Evolutionary conservation across 1,140 invertebrate genomes (phyloP), one percentile per base, ranked within the genome.

Genomic region (Cyclina sinensis): DNA sequence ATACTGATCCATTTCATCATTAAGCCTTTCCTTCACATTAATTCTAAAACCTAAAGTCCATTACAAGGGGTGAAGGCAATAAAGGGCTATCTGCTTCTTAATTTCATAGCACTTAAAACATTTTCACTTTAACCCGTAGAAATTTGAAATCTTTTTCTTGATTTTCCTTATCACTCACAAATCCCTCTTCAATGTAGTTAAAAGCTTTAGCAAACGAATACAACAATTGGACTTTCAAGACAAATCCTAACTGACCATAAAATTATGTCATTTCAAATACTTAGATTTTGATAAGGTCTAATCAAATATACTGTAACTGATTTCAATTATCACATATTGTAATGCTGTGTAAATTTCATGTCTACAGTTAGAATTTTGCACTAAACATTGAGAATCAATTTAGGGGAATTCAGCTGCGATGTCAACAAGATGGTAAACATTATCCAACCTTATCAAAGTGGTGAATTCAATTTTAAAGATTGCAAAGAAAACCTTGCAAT

Each of bases 141-240:
- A n/a, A n/a, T n/a, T n/a, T n/a, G 7, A 54, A 54, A 54, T 18
- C 51, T 18, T n/a, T n/a, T 54, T n/a, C 3, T 54, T 18, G 12
- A 7, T n/a, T 54, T 4, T 54, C 12, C 4, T 7, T 54, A 54
- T 54, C 51, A 54, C 12, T 11, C 12, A 18, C 12, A 54, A 46
- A 54, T 54, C 57, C 57, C 57, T n/a, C 57, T 62, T 62, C 24
- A 62, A 62, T 27, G 57, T 62, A 62, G 57, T 24, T 62, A 62
- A 27, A 62, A 62, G 57, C 24, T 24, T 62, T 62, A 27, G 7
- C 57, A 62, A 62, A 62, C 57, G 27, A 27, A 62, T 27, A 24
- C 24, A 27, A n/a, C 24, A 62, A 27, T 62, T 62, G 21, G 4
- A 62, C 24, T 62, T 24, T 14, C 24, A 62, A 24, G 7, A 62